phyloP scores from a whole-genome alignment of 37 sponge, comb jelly and placozoan genomes.

The Beroe forskalii region DNA sequence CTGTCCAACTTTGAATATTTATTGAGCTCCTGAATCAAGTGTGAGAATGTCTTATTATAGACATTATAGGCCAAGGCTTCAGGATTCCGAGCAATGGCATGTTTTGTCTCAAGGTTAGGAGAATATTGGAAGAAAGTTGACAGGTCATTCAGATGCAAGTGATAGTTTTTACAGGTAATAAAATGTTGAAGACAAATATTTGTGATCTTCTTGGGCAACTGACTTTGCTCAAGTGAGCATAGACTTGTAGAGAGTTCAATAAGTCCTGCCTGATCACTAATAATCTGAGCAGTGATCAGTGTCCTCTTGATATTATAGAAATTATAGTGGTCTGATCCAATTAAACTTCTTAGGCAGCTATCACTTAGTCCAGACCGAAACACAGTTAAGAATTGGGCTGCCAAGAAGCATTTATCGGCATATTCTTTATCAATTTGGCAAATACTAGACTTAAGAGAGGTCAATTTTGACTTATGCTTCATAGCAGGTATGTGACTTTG shows the following conservation, averaged over 20 bases:
- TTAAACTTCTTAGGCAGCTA: background rate
- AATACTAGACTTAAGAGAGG: background rate
- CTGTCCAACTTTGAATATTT: background rate
- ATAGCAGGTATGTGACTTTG: slow-evolving; percentile 34
- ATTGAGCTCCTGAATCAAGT: background rate
- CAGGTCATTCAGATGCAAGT: slow-evolving; percentile 19
- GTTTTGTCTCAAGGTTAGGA: background rate
- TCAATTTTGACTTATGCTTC: background rate
- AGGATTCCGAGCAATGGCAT: slow-evolving; percentile 17
- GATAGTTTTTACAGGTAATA: background rate
- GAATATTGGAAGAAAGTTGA: background rate
- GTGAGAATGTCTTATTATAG: background rate
- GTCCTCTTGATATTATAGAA: background rate
- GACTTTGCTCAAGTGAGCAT: background rate
- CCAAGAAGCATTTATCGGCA: background rate
- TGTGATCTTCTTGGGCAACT: background rate
- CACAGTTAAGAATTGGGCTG: slow-evolving; percentile 9
- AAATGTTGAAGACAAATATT: background rate
- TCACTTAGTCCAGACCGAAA: slow-evolving; percentile 27
- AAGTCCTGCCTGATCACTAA: background rate
- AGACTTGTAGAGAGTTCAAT: background rate
- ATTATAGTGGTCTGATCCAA: background rate
- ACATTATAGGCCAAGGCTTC: slow-evolving; percentile 31
- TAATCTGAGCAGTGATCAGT: background rate
- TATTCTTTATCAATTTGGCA: slow-evolving; percentile 1